Percentiles rank a stretch among this genome's conserved stretches.
Conservation (phyloP, 92 coral and sea anemone species). For the Epizoanthus ramosus region DNA sequence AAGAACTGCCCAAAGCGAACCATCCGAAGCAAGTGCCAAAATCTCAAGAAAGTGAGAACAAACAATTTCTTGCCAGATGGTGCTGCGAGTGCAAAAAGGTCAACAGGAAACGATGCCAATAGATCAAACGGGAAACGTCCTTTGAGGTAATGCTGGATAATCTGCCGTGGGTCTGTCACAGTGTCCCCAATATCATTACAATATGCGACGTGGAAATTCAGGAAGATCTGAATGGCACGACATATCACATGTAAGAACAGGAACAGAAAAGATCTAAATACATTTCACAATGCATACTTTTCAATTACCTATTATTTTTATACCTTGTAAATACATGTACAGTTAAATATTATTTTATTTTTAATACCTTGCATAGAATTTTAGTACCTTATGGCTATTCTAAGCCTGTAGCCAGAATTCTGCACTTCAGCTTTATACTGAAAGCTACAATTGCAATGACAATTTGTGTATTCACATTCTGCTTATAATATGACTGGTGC, state of each 20-base stretch:
- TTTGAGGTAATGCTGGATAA: slow-evolving; percentile 66
- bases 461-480: too few relatives aligned
- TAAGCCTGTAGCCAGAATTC: too few relatives aligned
- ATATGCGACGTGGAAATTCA: slow-evolving; percentile 83
- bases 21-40: slow-evolving; percentile 73
- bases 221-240: slow-evolving; percentile 59
- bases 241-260: neutral
- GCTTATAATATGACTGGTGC: too few relatives aligned
- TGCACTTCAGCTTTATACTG: too few relatives aligned
- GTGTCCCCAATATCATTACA: slow-evolving; percentile 68
- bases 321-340: too few relatives aligned
- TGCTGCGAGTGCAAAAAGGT: slow-evolving; percentile 76
- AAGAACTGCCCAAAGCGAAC: slow-evolving; percentile 85
- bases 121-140: slow-evolving; percentile 75
- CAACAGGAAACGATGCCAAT: slow-evolving; percentile 81
- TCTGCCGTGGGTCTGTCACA: slow-evolving; percentile 62
- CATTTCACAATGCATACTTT: neutral
- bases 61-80: slow-evolving; percentile 64
- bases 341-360: too few relatives aligned
- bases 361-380: too few relatives aligned
- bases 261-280: neutral
- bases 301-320: neutral
- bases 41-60: slow-evolving; percentile 71
- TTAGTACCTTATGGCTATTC: too few relatives aligned
- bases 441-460: too few relatives aligned